Evolutionary conservation across 23 tunicate genomes (phyloP).

Genomic region (Phallusia fumigata): DNA sequence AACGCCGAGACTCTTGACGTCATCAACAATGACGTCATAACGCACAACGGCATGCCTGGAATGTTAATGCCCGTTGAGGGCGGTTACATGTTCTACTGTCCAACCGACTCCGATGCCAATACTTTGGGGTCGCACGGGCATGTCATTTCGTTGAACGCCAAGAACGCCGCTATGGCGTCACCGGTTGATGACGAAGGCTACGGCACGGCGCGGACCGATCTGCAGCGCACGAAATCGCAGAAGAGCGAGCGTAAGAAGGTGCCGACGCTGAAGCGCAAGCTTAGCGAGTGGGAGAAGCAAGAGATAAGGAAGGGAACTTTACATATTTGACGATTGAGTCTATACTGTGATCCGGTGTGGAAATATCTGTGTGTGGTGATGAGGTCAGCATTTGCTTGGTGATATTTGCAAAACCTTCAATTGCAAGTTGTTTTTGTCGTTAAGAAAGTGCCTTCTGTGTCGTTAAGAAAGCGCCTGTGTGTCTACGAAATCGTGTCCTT

Average conservation of each 20-base stretch:
- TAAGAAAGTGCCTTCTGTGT: no score
- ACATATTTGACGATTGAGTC: not conserved
- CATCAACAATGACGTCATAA: slow-evolving; percentile 12
- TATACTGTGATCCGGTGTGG: no score
- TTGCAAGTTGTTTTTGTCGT: no score
- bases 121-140: not conserved
- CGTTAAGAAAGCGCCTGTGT: no score
- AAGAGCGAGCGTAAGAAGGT: slow-evolving; percentile 19
- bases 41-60: slow-evolving; percentile 4
- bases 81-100: slow-evolving; percentile 14
- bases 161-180: not conserved
- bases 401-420: no score
- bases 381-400: no score
- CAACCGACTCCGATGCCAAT: not conserved
- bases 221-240: not conserved
- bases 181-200: slow-evolving; percentile 42
- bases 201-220: slow-evolving; percentile 13
- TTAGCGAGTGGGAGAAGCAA: slow-evolving; percentile 53
- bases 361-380: no score
- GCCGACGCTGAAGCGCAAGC: slow-evolving; percentile 34
- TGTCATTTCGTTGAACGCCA: not conserved
- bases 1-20: not conserved
- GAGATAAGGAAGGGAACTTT: slow-evolving; percentile 26
- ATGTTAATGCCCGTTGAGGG: not conserved
- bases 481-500: no score